Evolutionary conservation across 2,797 vertebrate species (phyloP), one percentile per base, ranked within the genome.

Genomic region (Staurois parvus): DNA sequence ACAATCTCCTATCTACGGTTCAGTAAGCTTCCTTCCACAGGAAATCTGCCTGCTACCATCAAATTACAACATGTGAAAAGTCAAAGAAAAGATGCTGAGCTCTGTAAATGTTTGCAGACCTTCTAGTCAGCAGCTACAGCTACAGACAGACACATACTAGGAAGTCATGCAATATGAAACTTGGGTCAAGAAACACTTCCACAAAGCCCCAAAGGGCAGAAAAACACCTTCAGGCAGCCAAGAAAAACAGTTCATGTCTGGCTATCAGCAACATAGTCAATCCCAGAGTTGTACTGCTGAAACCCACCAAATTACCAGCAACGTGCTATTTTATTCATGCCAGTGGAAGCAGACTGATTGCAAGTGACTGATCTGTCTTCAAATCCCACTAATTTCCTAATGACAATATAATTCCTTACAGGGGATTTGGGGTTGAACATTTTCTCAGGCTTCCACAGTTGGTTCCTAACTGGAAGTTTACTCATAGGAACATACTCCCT

Each of bases 11-110:
- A 37, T 17, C 45, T 11, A 83, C 62, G 82, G 70, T 87, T 84
- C 64, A 83, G 81, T n/a, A 48, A 0, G 88, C 84, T 90, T 91
- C 84, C 83, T 89, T 90, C 40, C 79, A 81, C 70, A 87, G 81
- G 88, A 85, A 87, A 86, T 88, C 83, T 89, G 85, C n/a, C 76
- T 80, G 89, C 68, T 90, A 73, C 69, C 87, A 86, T 67, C 68
- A 88, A 87, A 84, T 69, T 68, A 85, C 84, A 80, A 19, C 34
- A 75, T 62, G 62, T 76, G 34, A 85, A 79, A 59, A 84, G 4
- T 88, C 64, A 52, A 73, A 72, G 48, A 3, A 89, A 89, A 88
- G 30, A 72, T 7, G 11, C 24, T 66, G 73, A 79, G 85, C 37
- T 87, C 86, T 64, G 79, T 88, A 87, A 88, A 89, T 69, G n/a